Conservation (phyloP, 2,888 invertebrate species). For the Torymus texanus region DNA sequence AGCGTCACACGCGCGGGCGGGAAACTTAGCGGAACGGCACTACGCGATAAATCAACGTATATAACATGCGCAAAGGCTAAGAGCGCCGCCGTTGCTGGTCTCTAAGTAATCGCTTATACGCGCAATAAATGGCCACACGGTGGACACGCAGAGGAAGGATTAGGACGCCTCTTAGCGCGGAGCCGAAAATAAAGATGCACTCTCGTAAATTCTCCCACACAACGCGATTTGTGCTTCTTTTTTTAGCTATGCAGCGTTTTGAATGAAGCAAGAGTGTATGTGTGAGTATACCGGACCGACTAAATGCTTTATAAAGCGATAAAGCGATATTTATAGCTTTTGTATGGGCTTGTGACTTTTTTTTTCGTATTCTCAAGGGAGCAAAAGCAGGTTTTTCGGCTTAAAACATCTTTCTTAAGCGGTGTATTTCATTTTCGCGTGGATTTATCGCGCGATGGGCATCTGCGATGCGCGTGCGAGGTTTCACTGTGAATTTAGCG, state of each 20-base stretch:
- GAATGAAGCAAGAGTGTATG: no score
- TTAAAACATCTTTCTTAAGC: constrained; percentile 44
- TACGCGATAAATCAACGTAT: constrained; percentile 29
- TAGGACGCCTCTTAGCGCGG: constrained; percentile 8
- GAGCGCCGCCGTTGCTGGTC: constrained; percentile 26
- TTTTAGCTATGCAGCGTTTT: no score
- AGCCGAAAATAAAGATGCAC: constrained; percentile 29
- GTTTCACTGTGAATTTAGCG: neutral
- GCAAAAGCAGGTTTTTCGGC: constrained; percentile 38
- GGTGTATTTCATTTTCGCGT: constrained; percentile 43
- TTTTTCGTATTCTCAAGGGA: neutral
- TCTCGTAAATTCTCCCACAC: constrained; percentile 39
- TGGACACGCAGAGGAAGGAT: neutral
- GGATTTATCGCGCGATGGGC: constrained; percentile 46
- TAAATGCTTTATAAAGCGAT: constrained; percentile 51
- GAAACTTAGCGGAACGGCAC: neutral
- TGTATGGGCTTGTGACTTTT: constrained; percentile 22
- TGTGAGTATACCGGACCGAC: neutral
- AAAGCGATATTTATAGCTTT: constrained; percentile 53
- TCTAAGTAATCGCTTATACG: constrained; percentile 60
- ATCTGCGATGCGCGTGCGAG: constrained; percentile 16
- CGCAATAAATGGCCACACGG: constrained; percentile 57
- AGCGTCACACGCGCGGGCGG: neutral
- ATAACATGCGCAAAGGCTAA: neutral
- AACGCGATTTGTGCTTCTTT: neutral